These are phyloP conservation scores for Trissoscelio sp. DNA, from an alignment of 2,888 invertebrate genomes.

Conservation along the genomic window DNA sequence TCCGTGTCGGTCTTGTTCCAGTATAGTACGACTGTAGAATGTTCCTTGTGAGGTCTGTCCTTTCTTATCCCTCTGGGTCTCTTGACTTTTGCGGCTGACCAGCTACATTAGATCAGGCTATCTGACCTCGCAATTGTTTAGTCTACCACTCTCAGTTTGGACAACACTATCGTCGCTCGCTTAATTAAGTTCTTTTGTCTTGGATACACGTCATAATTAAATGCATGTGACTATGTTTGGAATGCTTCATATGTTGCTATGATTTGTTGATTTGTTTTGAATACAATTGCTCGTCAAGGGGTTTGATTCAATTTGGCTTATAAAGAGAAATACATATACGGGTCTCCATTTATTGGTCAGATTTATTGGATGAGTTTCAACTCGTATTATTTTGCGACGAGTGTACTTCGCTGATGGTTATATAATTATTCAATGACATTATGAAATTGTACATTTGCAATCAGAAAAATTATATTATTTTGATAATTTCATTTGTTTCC, in stretches of 20 bases:
- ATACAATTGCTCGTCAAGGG: not conserved
- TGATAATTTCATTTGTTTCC: too few relatives aligned
- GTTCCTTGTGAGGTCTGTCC: not conserved
- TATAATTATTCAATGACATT: conserved; percentile 10
- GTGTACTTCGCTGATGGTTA: not conserved
- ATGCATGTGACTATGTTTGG: not conserved
- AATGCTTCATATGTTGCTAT: conserved; percentile 25
- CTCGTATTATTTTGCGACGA: not conserved
- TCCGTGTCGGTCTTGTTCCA: conserved; percentile 15
- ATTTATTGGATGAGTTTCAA: conserved; percentile 9
- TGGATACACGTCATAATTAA: conserved; percentile 8
- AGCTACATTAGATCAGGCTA: conserved; percentile 21
- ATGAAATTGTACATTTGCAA: conserved; percentile 4
- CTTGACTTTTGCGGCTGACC: not conserved
- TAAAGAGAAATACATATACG: conserved; percentile 1
- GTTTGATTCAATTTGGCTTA: conserved; percentile 37
- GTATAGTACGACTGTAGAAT: conserved; percentile 2
- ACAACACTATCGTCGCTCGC: conserved; percentile 2
- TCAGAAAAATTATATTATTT: not conserved
- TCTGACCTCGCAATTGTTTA: conserved; percentile 15
- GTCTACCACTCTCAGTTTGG: conserved; percentile 8
- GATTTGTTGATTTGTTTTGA: conserved; percentile 26
- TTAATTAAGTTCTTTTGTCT: conserved; percentile 46
- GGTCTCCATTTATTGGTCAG: not conserved
- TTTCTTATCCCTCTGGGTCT: not conserved